A percentile compares a stretch with the other conserved stretches of the same genome.
phyloP scores from a whole-genome alignment of 2,888 invertebrate species.

The Seira sanloemensis region DNA sequence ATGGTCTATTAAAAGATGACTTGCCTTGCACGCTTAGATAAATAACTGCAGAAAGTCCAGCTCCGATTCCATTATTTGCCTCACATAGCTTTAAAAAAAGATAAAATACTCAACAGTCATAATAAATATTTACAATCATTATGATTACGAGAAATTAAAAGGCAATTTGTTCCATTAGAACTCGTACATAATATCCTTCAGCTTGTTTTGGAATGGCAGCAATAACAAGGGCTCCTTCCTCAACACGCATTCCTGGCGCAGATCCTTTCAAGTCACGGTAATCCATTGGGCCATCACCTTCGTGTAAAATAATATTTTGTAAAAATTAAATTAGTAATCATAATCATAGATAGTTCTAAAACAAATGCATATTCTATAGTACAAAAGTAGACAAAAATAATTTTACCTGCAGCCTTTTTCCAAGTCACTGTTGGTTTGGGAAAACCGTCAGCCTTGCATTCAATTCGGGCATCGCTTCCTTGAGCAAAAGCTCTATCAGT shows the following conservation, averaged over 20 bases:
- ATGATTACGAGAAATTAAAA: too few species aligned
- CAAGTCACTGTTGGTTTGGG: conserved; percentile 95
- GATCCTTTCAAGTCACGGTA: conserved; percentile 94
- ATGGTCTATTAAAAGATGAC: too few species aligned
- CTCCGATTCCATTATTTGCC: conserved; percentile 96
- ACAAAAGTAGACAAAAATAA: not conserved
- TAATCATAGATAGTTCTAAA: too few species aligned
- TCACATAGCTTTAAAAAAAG: too few species aligned
- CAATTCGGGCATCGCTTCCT: conserved; percentile 77
- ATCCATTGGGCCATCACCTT: conserved; percentile 94
- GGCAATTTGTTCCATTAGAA: too few species aligned
- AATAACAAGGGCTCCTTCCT: conserved; percentile 94
- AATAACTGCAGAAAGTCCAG: conserved; percentile 95
- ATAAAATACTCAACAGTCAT: too few species aligned
- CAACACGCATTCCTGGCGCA: conserved; percentile 92
- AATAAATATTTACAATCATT: too few species aligned
- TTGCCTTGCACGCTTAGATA: conserved; percentile 94
- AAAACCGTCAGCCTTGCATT: conserved; percentile 87
- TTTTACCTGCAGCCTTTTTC: conserved; percentile 94
- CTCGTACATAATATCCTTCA: conserved; percentile 77
- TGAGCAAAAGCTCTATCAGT: conserved; percentile 96
- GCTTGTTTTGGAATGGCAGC: conserved; percentile 94
- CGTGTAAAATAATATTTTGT: conserved; percentile 74
- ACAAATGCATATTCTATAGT: too few species aligned
- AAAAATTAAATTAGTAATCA: conserved; percentile 13